Percentiles rank a stretch among this genome's conserved stretches.
These are phyloP conservation scores for Bungarus multicinctus DNA, from an alignment of 2,113 vertebrate species.

Conservation along the genomic window DNA sequence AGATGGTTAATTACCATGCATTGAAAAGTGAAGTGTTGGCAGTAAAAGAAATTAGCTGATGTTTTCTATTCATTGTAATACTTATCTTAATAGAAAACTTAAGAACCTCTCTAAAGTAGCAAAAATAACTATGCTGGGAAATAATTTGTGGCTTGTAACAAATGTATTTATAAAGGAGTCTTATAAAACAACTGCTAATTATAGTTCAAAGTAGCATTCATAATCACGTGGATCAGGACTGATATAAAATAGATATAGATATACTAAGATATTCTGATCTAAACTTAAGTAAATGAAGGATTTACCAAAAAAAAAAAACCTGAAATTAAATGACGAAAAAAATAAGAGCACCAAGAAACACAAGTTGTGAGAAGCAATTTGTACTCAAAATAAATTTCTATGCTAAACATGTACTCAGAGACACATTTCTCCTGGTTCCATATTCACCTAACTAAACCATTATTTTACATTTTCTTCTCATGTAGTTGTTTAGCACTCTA, in stretches of 20 bases:
- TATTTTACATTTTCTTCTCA: not conserved
- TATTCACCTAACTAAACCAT: not conserved
- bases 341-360: not conserved
- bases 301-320: not conserved
- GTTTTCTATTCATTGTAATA: constrained; percentile 7
- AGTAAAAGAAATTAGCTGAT: not conserved
- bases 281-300: not conserved
- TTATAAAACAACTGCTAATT: not conserved
- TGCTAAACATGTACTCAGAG: not conserved
- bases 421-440: not conserved
- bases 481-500: not conserved
- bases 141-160: not conserved
- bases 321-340: not conserved
- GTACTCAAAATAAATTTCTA: not conserved
- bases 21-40: not conserved
- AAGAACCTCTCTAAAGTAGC: not conserved
- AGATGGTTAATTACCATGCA: not conserved
- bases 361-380: not conserved
- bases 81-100: not conserved
- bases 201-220: not conserved
- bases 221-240: not conserved
- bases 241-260: not conserved
- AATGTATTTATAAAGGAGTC: not conserved
- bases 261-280: not conserved
- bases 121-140: not conserved